Percentiles rank a stretch among this genome's conserved stretches.
Evolutionary conservation across 2,888 invertebrate genomes (phyloP).

Genomic region (Pristionchus entomophagus): DNA sequence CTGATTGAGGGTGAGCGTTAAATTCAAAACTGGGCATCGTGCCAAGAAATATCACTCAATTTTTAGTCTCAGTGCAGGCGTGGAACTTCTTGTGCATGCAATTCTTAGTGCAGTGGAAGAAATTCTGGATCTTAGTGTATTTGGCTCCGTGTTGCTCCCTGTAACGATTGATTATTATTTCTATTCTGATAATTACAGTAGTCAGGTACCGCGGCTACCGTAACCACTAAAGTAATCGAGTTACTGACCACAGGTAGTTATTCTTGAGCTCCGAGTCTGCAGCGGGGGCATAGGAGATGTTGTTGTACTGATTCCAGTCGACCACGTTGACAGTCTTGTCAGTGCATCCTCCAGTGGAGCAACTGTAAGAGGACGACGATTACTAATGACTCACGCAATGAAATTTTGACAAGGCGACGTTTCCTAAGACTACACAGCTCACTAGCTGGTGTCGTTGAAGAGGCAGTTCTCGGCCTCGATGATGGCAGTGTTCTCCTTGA

Average conservation of each 20-base stretch:
- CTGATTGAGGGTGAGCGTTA: not conserved
- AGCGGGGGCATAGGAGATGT: not conserved
- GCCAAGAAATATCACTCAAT: not conserved
- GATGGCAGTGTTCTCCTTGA: not conserved
- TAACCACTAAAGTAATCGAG: not conserved
- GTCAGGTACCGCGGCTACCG: not conserved
- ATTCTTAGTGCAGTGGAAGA: conserved; percentile 44
- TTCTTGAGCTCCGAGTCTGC: not conserved
- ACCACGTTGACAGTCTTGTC: not conserved
- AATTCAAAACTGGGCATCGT: not conserved
- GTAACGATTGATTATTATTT: not conserved
- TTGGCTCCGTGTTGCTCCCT: not conserved
- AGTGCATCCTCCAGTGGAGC: not conserved
- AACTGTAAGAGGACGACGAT: not conserved
- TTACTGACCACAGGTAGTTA: not conserved
- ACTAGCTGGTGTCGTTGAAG: not conserved
- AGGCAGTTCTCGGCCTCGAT: not conserved
- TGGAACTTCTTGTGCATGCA: conserved; percentile 32
- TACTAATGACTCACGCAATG: not conserved
- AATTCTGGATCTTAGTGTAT: conserved; percentile 18
- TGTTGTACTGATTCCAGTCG: not conserved
- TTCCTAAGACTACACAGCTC: not conserved
- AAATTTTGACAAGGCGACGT: not conserved
- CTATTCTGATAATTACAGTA: not conserved
- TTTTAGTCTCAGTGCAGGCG: not conserved